A percentile compares a stretch with the other conserved stretches of the same genome.
Conservation (phyloP, 1,140 invertebrate genomes). For the Lithobius niger region DNA sequence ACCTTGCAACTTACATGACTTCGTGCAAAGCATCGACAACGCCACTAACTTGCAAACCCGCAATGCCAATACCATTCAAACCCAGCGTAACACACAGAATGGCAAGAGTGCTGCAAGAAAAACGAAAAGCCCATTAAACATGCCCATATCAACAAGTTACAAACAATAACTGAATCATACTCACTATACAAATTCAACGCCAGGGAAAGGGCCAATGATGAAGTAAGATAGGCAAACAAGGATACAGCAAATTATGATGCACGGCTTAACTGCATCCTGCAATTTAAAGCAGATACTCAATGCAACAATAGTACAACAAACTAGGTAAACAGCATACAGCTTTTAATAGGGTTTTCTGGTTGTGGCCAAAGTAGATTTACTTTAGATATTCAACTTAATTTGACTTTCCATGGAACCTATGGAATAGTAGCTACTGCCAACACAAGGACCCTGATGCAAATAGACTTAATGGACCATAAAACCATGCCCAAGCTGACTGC, state of each 20-base stretch:
- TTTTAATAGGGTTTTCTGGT: neutral
- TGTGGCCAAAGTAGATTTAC: neutral
- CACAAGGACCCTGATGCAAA: no score
- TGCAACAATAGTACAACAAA: neutral
- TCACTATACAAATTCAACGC: constrained; percentile 14
- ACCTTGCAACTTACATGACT: constrained; percentile 20
- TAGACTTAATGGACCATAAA: no score
- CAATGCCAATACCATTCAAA: constrained; percentile 22
- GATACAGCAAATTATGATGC: constrained; percentile 20
- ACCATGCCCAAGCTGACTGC: no score
- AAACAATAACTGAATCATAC: neutral
- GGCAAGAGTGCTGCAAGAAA: constrained; percentile 16
- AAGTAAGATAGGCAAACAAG: constrained; percentile 23
- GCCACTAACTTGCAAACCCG: constrained; percentile 26
- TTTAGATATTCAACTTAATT: neutral
- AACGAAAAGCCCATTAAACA: neutral
- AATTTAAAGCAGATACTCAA: neutral
- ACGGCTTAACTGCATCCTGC: constrained; percentile 17
- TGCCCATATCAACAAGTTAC: neutral
- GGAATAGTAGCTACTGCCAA: neutral
- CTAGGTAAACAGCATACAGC: no score
- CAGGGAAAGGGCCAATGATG: constrained; percentile 24
- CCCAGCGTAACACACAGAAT: constrained; percentile 19
- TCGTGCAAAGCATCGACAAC: constrained; percentile 25
- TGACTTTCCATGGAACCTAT: neutral